Percentiles rank a stretch among this genome's conserved stretches.
Conservation (phyloP, 2,797 vertebrate genomes). For the Pangasius mekongensis region DNA sequence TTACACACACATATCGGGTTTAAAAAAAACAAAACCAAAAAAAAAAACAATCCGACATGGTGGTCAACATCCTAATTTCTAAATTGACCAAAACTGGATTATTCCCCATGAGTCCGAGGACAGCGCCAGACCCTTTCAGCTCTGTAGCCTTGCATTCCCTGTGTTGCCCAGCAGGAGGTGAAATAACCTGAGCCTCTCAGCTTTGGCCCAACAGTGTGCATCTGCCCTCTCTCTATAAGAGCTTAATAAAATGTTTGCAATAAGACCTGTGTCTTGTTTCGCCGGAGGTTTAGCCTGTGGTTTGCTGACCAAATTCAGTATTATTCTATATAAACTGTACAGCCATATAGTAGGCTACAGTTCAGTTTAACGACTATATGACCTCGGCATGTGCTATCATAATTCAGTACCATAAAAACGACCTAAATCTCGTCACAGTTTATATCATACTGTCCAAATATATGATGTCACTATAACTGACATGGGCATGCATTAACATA, state of each 20-base stretch:
- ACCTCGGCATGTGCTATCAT: neutral
- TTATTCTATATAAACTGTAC: neutral
- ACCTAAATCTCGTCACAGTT: neutral
- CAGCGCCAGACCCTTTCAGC: neutral
- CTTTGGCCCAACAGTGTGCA: neutral
- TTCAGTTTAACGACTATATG: neutral
- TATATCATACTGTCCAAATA: neutral
- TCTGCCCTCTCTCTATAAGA: neutral
- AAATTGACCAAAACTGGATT: neutral
- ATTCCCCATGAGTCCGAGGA: neutral
- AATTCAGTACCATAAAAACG: neutral
- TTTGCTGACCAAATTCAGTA: neutral
- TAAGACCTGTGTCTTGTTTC: neutral
- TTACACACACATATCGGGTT: neutral
- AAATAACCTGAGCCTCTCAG: neutral
- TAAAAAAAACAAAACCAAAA: neutral
- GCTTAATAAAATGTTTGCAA: neutral
- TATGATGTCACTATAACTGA: neutral
- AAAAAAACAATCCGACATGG: neutral
- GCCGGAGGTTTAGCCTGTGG: neutral
- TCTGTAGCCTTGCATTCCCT: conserved; percentile 45
- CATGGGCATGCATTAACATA: neutral
- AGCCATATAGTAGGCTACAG: neutral
- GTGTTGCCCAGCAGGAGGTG: conserved; percentile 51
- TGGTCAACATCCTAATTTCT: neutral